Base-by-base conservation (phyloP, 2,797 vertebrate species). In the Gymnothorax javanicus region DNA sequence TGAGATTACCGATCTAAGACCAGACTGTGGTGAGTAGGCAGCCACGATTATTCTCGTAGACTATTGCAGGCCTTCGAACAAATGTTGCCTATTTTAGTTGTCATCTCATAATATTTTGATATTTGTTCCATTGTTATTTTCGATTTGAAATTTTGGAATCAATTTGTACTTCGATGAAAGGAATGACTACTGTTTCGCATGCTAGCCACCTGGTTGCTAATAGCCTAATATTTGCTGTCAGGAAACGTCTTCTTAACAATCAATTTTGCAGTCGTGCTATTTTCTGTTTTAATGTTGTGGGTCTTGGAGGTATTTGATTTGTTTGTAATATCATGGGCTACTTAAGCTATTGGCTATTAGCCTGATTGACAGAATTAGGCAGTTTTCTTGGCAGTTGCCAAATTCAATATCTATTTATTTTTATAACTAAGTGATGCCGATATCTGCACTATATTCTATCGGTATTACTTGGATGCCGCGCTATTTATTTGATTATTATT, bases 1-100 rank as follows among this genome's bases (percentile, higher is more conserved):
- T 94, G 96, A 96, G 91, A 95, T 96, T 79, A 94, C 94, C 85
- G 95, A 96, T 90, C 93, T 96, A 91, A 93, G 94, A 95, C 93
- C 95, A 88, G 91, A 93, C 90, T 95, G 96, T 91, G 96, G 96
- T 96, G 90, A 96, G 96, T 91, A 86, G 4, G 33, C 13, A 25
- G 64, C 79, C 79, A 71, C 82, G 86, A 62, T 58, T 67, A 27
- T 25, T 85, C 56, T 79, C 84, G n/a, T 69, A 69, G 62, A 17
- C 33, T 33, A 56, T 56, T 2, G 43, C 64, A 86, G 33, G 33
- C 33, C 33, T 43, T 43, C 33, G 33, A 43, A 1, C 13, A 17
- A 67, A 54, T 27, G 20, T 58, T 60, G 33, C 33, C 75, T 9
- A n/a, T 82, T 52, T 8, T 58, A 84, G 50, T 71, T 82, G 56